phyloP scores from a whole-genome alignment of 2,797 vertebrate species.

The Phalanger gymnotis region DNA sequence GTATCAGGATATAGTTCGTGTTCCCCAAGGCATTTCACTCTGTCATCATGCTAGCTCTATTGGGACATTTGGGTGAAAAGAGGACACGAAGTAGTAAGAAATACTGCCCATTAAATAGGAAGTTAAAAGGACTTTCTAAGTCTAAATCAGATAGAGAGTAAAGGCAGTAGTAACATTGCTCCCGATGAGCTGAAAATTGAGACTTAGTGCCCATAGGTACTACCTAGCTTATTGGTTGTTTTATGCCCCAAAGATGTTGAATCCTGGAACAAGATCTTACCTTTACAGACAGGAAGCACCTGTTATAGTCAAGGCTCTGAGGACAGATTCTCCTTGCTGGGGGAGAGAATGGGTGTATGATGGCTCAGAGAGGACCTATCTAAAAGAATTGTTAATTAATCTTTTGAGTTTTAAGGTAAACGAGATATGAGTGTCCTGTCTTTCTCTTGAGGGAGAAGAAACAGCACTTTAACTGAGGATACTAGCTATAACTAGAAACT shows the following conservation, averaged over 20 bases:
- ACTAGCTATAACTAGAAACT: background rate
- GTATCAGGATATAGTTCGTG: background rate
- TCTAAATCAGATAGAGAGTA: background rate
- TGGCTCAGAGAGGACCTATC: background rate
- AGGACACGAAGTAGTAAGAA: background rate
- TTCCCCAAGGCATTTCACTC: background rate
- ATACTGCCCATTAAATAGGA: background rate
- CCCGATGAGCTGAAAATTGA: background rate
- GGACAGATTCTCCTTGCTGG: background rate
- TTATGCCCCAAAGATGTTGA: background rate
- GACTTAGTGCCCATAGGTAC: background rate
- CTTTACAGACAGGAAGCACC: background rate
- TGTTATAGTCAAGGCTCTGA: background rate
- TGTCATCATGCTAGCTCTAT: background rate
- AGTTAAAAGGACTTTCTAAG: background rate
- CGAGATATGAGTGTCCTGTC: background rate
- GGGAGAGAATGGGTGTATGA: background rate
- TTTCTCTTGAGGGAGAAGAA: background rate
- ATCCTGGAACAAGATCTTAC: background rate
- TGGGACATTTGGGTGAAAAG: background rate
- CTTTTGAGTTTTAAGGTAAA: background rate
- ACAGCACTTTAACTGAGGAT: background rate
- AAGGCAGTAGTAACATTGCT: background rate
- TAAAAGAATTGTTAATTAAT: background rate
- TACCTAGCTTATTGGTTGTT: background rate